phyloP scores from a whole-genome alignment of 2,888 invertebrate species.

The Euspilapteryx auroguttella region DNA sequence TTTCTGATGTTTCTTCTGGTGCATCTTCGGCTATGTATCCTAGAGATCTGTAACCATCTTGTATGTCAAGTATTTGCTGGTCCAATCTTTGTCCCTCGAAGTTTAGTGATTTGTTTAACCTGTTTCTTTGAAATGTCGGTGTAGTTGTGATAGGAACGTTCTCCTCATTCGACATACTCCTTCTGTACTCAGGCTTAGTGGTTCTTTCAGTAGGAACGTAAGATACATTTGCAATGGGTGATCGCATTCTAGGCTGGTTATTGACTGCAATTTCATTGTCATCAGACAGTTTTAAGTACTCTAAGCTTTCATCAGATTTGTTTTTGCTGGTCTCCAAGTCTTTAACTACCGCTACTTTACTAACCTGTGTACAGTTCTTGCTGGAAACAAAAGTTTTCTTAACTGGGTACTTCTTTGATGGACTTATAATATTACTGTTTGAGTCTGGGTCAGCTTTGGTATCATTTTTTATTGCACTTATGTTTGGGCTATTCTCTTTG shows the following conservation, averaged over 20 bases:
- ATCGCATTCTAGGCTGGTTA: slow-evolving; percentile 50
- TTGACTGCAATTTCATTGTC: slow-evolving; percentile 50
- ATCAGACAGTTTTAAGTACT: slow-evolving; percentile 43
- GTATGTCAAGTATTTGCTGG: slow-evolving; percentile 52
- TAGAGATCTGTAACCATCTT: slow-evolving; percentile 47
- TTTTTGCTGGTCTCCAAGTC: slow-evolving; percentile 47
- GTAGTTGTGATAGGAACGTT: slow-evolving; percentile 27
- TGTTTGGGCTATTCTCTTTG: slow-evolving; percentile 29
- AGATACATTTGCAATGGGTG: slow-evolving; percentile 46
- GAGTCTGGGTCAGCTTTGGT: slow-evolving; percentile 48
- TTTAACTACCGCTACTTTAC: slow-evolving; percentile 49
- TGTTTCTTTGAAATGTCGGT: slow-evolving; percentile 51
- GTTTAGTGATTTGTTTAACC: slow-evolving; percentile 49
- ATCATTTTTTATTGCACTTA: slow-evolving; percentile 46
- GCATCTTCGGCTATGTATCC: slow-evolving; percentile 41
- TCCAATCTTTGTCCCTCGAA: slow-evolving; percentile 48
- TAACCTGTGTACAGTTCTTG: slow-evolving; percentile 34
- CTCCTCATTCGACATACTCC: slow-evolving; percentile 42
- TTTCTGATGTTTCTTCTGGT: slow-evolving; percentile 16
- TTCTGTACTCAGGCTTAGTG: slow-evolving; percentile 27
- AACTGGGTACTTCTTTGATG: slow-evolving; percentile 48
- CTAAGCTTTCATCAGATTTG: slow-evolving; percentile 42
- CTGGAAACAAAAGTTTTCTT: slow-evolving; percentile 44
- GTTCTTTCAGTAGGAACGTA: slow-evolving; percentile 41
- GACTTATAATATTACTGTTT: slow-evolving; percentile 45